Base-by-base conservation (phyloP, 2,888 invertebrate species). In the Harpalus rubripes region DNA sequence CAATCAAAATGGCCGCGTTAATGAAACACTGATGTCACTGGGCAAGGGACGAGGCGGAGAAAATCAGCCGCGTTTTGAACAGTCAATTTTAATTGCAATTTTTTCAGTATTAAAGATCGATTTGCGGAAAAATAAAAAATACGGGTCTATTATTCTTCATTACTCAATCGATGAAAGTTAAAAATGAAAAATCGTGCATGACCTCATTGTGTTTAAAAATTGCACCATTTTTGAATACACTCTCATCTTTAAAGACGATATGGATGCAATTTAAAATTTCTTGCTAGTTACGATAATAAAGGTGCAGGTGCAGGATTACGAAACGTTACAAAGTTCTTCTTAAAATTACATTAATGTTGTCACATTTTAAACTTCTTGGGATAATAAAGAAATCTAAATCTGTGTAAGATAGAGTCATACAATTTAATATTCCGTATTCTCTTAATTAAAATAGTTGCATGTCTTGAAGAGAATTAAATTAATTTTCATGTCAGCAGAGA, bases 401-500 rank as follows among this genome's bases (percentile, higher is more conserved):
- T 59, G n/a, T 56, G 10, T 56, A 12, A 59, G n/a, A 16, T 59
- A 59, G 12, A 52, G 12, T 3, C 16, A 59, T 59, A 15, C 16
- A 59, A 15, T 59, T 59, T 59, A 59, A 32, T 32, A n/a, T 56
- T 56, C 2, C 15, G 59, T 59, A 59, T 7, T 56, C n/a, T 10
- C 56, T 12, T 12, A 52, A 52, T 52, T 52, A 52, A 52, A 52
- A 52, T 52, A 52, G 8, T 1, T 52, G 8, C 12, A 52, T 12
- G 4, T 12, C 16, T 16, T 16, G 59, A 59, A 59, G 59, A 59
- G 15, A 16, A 16, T 16, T 7, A 59, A 59, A 16, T 59, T 59
- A 59, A 59, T 15, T 15, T 59, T 59, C 16, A 16, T 59, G 10
- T 59, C 59, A 59, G 59, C 59, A 59, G 15, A 56, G 56, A 56